Conservation (phyloP, 2,113 vertebrate species). For the Lasiurus cinereus region DNA sequence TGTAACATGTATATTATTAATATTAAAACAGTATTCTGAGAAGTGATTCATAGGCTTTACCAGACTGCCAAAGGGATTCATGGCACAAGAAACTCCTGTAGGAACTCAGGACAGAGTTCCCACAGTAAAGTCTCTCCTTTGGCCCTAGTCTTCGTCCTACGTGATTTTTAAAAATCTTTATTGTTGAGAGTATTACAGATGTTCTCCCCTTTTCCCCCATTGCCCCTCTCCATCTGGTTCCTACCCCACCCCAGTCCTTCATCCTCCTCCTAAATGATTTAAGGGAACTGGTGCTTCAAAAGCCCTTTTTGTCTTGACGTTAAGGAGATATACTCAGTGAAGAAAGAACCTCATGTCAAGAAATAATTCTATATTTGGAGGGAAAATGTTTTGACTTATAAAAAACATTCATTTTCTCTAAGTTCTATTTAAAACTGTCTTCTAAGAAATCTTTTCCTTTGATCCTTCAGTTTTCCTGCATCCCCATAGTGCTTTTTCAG, state of each 20-base stretch:
- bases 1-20: neutral
- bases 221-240: too few relatives aligned
- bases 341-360: slow-evolving; percentile 19
- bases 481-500: neutral
- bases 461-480: neutral
- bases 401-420: neutral
- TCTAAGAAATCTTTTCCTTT: slow-evolving; percentile 49
- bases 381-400: neutral
- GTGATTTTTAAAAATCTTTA: neutral
- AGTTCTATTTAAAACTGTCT: slow-evolving; percentile 41
- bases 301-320: neutral
- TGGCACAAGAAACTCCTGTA: neutral
- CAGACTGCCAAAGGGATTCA: neutral
- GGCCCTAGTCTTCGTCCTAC: neutral
- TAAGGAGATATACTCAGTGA: slow-evolving; percentile 42
- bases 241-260: too few relatives aligned
- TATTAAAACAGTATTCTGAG: slow-evolving; percentile 37
- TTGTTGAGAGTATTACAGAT: too few relatives aligned
- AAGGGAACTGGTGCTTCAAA: slow-evolving; percentile 30
- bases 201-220: too few relatives aligned
- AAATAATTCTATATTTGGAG: slow-evolving; percentile 44
- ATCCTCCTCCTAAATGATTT: slow-evolving; percentile 15
- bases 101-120: neutral
- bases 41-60: neutral
- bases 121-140: neutral